phyloP scores from a whole-genome alignment of 2,113 vertebrate genomes.

The Lipophrys pholis region DNA sequence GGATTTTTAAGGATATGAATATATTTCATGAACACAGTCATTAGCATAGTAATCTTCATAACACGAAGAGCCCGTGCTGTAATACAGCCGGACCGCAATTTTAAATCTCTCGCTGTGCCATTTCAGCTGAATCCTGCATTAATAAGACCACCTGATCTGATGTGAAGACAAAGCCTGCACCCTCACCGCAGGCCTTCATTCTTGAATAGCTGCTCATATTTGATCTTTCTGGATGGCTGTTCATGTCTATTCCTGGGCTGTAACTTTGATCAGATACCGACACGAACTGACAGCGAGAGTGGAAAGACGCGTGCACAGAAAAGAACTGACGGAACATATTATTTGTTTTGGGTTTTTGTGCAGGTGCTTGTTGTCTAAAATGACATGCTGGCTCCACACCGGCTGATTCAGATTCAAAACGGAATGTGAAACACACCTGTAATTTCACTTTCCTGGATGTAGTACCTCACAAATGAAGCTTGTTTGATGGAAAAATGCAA shows the following conservation, averaged over 20 bases:
- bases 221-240: slow-evolving; percentile 40
- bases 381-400: too few species aligned
- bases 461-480: too few species aligned
- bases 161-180: slow-evolving; percentile 27
- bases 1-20: slow-evolving; percentile 8
- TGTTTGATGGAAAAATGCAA: too few species aligned
- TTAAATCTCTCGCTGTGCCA: neutral
- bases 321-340: slow-evolving; percentile 6
- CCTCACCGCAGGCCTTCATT: slow-evolving; percentile 27
- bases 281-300: slow-evolving; percentile 23
- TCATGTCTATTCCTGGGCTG: slow-evolving; percentile 34
- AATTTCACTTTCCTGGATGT: too few species aligned
- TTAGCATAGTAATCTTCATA: slow-evolving; percentile 21
- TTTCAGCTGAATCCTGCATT: slow-evolving; percentile 44
- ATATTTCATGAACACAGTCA: slow-evolving; percentile 14
- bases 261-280: slow-evolving; percentile 35
- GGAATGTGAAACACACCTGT: too few species aligned
- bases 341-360: neutral
- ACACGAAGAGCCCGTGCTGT: slow-evolving; percentile 8
- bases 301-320: slow-evolving; percentile 16
- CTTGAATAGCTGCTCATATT: slow-evolving; percentile 35
- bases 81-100: neutral
- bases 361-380: neutral
- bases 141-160: slow-evolving; percentile 49
- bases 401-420: too few species aligned